phyloP scores from a whole-genome alignment of 1,140 invertebrate genomes.

The Goniozus legneri region DNA sequence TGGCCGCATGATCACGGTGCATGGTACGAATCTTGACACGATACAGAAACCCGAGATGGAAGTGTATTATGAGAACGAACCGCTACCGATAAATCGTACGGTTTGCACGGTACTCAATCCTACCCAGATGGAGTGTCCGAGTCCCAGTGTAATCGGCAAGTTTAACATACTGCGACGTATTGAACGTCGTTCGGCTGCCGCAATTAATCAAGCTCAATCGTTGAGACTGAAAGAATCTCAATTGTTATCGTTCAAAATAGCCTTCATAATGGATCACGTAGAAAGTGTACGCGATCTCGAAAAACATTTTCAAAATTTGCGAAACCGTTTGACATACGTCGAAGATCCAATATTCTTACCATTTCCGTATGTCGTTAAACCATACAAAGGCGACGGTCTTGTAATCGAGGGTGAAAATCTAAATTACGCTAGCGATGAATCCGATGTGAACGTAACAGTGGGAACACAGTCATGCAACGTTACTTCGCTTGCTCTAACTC shows the following conservation, averaged over 20 bases:
- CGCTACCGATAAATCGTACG: slow-evolving; percentile 72
- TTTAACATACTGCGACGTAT: slow-evolving; percentile 32
- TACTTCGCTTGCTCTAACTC: slow-evolving; percentile 82
- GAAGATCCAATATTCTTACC: slow-evolving; percentile 89
- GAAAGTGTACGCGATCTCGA: slow-evolving; percentile 82
- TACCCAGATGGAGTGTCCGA: slow-evolving; percentile 92
- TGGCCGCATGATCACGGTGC: slow-evolving; percentile 88
- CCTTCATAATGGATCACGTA: slow-evolving; percentile 96
- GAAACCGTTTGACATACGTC: slow-evolving; percentile 80
- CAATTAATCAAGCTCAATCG: slow-evolving; percentile 17
- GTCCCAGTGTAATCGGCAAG: slow-evolving; percentile 65
- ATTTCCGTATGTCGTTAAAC: slow-evolving; percentile 81
- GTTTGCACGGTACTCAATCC: slow-evolving; percentile 82
- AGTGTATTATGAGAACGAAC: slow-evolving; percentile 70
- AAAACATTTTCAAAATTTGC: slow-evolving; percentile 77
- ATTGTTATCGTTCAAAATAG: slow-evolving; percentile 70
- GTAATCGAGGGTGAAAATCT: slow-evolving; percentile 94
- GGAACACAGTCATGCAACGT: slow-evolving; percentile 86
- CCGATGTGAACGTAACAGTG: slow-evolving; percentile 91
- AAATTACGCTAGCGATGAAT: slow-evolving; percentile 86
- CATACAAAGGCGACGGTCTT: slow-evolving; percentile 90
- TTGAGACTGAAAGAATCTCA: slow-evolving; percentile 56
- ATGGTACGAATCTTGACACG: slow-evolving; percentile 86
- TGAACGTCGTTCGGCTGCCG: slow-evolving; percentile 7
- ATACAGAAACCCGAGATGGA: slow-evolving; percentile 89